phyloP scores from a whole-genome alignment of 1,140 invertebrate genomes.

The Rhyzopertha dominica region DNA sequence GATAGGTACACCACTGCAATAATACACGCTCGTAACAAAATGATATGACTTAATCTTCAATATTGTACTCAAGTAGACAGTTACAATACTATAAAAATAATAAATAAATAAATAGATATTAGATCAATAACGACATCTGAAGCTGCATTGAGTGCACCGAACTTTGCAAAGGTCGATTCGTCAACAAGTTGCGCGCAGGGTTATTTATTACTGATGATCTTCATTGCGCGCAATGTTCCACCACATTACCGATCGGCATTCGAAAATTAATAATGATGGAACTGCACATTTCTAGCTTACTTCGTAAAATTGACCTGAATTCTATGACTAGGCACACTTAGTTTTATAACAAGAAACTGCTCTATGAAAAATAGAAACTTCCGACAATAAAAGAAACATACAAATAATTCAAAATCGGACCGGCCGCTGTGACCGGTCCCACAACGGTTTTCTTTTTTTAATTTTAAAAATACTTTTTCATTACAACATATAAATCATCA shows the following conservation, averaged over 20 bases:
- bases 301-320: conserved; percentile 46
- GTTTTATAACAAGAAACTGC: conserved; percentile 48
- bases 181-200: not conserved
- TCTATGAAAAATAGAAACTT: conserved; percentile 48
- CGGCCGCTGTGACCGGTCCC: conserved; percentile 22
- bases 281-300: conserved; percentile 37
- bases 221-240: not conserved
- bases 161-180: not conserved
- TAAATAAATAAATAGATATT: conserved; percentile 35
- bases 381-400: conserved; percentile 44
- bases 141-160: conserved; percentile 16
- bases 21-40: conserved; percentile 48
- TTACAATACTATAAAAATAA: conserved; percentile 35
- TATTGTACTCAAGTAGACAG: conserved; percentile 44
- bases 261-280: conserved; percentile 32
- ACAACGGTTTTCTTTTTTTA: conserved; percentile 41
- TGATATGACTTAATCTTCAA: conserved; percentile 47
- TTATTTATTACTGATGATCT: not conserved
- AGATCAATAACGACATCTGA: conserved; percentile 24
- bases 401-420: conserved; percentile 35
- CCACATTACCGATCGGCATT: conserved; percentile 8
- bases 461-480: conserved; percentile 44
- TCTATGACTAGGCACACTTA: conserved; percentile 49
- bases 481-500: conserved; percentile 46
- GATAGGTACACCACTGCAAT: conserved; percentile 47